Evolutionary conservation across 1,140 invertebrate genomes (phyloP), one percentile per base, ranked within the genome.

Genomic region (Hylaeus anthracinus): DNA sequence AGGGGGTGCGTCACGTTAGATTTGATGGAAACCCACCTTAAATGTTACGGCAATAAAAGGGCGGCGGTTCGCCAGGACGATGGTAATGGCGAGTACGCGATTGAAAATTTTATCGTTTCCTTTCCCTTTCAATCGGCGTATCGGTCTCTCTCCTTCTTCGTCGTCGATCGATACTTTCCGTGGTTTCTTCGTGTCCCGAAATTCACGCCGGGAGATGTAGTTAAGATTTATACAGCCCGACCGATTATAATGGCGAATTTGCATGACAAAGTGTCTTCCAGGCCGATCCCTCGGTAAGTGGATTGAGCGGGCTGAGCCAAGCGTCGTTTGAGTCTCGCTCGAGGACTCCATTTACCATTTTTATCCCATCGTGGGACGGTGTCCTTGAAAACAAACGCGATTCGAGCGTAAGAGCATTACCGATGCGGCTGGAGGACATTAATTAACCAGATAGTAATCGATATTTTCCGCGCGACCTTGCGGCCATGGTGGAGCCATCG

Each of bases 21-120:
- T 72, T 63, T 15, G 56, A 72, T 78, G 58, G 55, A 72, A 61
- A 63, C 41, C 75, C 43, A 58, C 48, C 43, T 70, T 70, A 77
- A 70, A 77, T 6, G 76, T 72, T 74, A 58, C 1, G 41, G n/a
- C 51, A 64, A 83, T 74, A 79, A 73, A 84, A 61, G 51, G 15
- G 69, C 51, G 37, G 26, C 45, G 43, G 60, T 72, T 41, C 73
- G 15, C 3, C 58, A 26, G 60, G 69, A 48, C 39, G 70, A 71
- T 43, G 41, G 72, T 60, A 83, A 79, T 41, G 55, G 14, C 45
- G 69, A 71, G 3, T 10, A 45, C 26, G 58, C 61, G 74, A 86
- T 86, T 85, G 85, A 82, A 82, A 86, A 85, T 86, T 85, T 86
- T 86, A 86, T 86, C 65, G 65, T 41, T 51, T 8, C 63, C 79